Evolutionary conservation across 2,888 invertebrate species (phyloP).

Genomic region (Galerucella pusilla): DNA sequence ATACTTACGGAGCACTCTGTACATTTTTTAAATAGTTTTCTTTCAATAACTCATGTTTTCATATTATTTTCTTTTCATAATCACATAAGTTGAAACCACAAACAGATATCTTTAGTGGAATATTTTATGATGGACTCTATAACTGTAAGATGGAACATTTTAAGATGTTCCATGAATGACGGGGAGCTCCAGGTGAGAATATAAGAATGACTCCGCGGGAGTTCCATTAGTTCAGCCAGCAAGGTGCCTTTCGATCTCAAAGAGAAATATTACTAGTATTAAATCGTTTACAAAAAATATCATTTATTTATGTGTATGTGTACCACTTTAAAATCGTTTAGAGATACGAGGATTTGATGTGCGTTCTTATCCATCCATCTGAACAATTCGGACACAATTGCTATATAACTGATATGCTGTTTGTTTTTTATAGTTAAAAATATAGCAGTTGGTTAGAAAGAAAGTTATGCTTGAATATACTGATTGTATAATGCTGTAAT

Average conservation of each 20-base stretch:
- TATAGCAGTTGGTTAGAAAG: background rate
- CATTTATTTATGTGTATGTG: conserved; percentile 8
- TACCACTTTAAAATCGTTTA: conserved; percentile 1
- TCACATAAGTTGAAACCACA: too few relatives aligned
- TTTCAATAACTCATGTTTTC: too few relatives aligned
- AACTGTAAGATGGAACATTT: conserved; percentile 3
- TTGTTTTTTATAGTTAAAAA: background rate
- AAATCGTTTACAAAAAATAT: conserved; percentile 16
- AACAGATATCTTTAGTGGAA: background rate
- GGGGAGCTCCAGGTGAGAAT: conserved; percentile 26
- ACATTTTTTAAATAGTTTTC: too few relatives aligned
- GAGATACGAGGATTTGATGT: background rate
- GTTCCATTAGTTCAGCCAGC: conserved; percentile 36
- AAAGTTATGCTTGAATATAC: too few relatives aligned
- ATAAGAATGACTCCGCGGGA: conserved; percentile 32
- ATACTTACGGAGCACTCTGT: too few relatives aligned
- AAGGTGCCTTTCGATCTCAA: conserved; percentile 27
- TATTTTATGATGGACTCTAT: background rate
- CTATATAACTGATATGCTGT: background rate
- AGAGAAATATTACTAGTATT: conserved; percentile 24
- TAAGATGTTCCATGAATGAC: conserved; percentile 18
- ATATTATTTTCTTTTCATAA: too few relatives aligned
- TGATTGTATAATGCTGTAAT: too few relatives aligned
- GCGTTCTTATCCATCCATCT: background rate
- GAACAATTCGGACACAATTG: background rate